Evolutionary conservation across 1,140 invertebrate species (phyloP), one percentile per base, ranked within the genome.

Genomic region (Cotesia chilonis): DNA sequence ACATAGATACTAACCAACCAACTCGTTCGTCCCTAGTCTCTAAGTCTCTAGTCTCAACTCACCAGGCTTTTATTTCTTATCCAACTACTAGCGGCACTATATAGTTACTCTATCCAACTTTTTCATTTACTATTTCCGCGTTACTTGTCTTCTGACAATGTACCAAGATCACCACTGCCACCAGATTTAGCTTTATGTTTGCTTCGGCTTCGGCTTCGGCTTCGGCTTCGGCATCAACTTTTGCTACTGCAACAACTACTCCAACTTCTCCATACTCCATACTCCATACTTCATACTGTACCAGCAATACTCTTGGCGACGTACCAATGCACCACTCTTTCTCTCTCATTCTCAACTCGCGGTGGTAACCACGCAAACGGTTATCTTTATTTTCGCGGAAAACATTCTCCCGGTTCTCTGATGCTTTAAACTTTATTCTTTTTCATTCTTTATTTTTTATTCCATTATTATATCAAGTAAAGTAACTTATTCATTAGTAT

Each of bases 371-470:
- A 64, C 61, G 37, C 61, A 41, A 64, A 64, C 61, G 35, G 61
- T 64, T 65, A 65, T 65, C 41, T 65, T 51, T 65, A 65, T 65
- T 65, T 65, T 51, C 63, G 14, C 36, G 37, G 36, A 64, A 64
- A 64, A 64, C 61, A 12, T 64, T 64, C 59, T 61, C 59, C 59
- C 20, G 59, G 59, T 61, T 47, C 41, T 35, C 4, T 28, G 59
- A 28, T 61, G 14, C 14, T 17, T 57, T 57, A 14, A 20, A 57
- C 54, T 57, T 57, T 57, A 57, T 14, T 4, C n/a, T 57, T 14
- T 20, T 57, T 57, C 4, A 57, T 14, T 4, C n/a, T 57, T 14
- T 20, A 12, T 47, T 47, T 47, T 47, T 47, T 47, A 7, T 47
- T 47, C 10, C 10, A 47, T 47, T 47, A 10, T 47, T 47, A 47